phyloP scores from a whole-genome alignment of 2,113 vertebrate species.

The Anser brachyrhynchus region DNA sequence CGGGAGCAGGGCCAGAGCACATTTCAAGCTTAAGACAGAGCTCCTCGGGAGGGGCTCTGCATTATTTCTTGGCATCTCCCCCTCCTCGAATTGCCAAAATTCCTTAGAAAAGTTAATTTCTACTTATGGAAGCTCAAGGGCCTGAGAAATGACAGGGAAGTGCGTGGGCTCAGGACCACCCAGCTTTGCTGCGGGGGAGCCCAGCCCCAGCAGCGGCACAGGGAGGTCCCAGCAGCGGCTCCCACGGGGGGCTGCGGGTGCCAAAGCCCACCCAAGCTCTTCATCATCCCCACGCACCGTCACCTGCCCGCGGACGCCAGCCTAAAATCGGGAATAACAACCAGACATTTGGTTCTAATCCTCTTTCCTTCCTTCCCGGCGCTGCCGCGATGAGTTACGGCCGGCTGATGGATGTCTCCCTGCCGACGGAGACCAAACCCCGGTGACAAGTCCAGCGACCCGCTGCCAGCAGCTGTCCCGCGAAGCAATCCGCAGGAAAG shows the following conservation, averaged over 20 bases:
- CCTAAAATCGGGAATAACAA: constrained; percentile 7
- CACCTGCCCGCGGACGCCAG: neutral
- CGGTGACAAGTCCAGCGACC: neutral
- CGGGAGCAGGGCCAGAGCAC: constrained; percentile 9
- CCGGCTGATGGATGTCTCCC: neutral
- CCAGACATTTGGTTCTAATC: neutral
- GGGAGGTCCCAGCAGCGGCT: neutral
- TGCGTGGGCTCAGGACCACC: neutral
- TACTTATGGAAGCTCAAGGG: neutral
- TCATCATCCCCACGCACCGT: neutral
- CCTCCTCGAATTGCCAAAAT: neutral
- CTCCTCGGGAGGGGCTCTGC: neutral
- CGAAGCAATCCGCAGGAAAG: neutral
- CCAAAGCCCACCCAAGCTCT: neutral
- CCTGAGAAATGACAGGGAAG: neutral
- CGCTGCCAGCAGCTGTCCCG: neutral
- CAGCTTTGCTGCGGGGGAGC: fast-evolving
- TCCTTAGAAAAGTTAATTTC: neutral
- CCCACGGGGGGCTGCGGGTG: neutral
- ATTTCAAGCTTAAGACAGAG: neutral
- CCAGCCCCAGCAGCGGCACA: neutral
- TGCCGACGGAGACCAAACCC: neutral
- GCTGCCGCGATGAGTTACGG: neutral
- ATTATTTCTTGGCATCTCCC: constrained; percentile 15
- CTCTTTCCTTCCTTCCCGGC: neutral